phyloP scores from a whole-genome alignment of 2,888 invertebrate genomes.

The Meghimatium bilineatum region DNA sequence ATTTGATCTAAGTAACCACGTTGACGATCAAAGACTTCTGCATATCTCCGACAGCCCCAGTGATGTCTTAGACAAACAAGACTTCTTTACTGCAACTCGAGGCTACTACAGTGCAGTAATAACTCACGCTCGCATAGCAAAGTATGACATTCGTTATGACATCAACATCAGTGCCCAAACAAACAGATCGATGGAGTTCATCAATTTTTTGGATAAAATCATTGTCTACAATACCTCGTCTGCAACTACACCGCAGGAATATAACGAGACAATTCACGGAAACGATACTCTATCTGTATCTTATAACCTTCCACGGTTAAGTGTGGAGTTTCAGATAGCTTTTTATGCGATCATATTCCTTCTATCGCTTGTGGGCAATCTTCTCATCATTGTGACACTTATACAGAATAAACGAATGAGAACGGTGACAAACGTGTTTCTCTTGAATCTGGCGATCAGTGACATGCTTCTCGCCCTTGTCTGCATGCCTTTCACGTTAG shows the following conservation, averaged over 20 bases:
- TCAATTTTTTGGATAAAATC: background rate
- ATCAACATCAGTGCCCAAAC: background rate
- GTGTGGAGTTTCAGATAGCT: constrained; percentile 79
- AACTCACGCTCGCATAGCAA: background rate
- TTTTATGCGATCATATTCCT: constrained; percentile 87
- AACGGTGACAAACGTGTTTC: constrained; percentile 80
- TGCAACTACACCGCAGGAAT: background rate
- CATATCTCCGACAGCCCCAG: background rate
- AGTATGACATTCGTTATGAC: background rate
- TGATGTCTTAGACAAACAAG: background rate
- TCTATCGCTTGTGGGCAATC: constrained; percentile 87
- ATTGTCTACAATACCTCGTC: background rate
- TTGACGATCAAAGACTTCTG: background rate
- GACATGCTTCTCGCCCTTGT: constrained; percentile 89
- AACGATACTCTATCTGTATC: background rate
- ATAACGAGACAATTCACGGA: constrained; percentile 1
- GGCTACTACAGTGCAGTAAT: no score
- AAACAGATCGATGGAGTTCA: background rate
- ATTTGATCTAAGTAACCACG: no score
- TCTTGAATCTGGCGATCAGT: constrained; percentile 81
- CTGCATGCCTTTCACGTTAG: constrained; percentile 87
- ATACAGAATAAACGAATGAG: constrained; percentile 79
- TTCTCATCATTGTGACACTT: constrained; percentile 84
- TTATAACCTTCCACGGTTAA: constrained; percentile 47
- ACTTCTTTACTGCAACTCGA: background rate